These are phyloP conservation scores for Eudemis profundana DNA, from an alignment of 2,888 invertebrate species.

Conservation along the genomic window DNA sequence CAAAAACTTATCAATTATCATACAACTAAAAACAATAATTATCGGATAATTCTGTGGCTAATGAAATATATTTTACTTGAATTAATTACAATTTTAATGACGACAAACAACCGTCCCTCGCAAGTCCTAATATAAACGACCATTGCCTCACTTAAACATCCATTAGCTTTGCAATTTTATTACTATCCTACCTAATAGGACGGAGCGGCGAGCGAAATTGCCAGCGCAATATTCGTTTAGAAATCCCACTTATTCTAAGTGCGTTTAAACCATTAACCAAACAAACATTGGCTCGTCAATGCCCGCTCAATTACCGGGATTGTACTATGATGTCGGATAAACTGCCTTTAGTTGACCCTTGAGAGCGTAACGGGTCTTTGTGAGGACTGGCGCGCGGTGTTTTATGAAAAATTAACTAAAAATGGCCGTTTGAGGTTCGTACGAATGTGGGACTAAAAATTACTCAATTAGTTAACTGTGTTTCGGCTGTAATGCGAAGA, in stretches of 20 bases:
- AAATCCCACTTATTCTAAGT: conserved; percentile 43
- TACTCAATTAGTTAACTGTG: not conserved
- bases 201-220: conserved; percentile 29
- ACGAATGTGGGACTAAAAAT: not conserved
- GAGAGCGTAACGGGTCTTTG: conserved; percentile 15
- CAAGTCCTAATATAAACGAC: conserved; percentile 21
- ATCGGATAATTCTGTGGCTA: no score
- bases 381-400: conserved; percentile 13
- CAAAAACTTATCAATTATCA: no score
- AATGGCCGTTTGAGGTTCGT: not conserved
- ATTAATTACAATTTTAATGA: conserved; percentile 2
- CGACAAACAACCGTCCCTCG: conserved; percentile 1
- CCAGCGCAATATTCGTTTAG: conserved; percentile 42
- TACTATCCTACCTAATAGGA: conserved; percentile 36
- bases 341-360: conserved; percentile 36
- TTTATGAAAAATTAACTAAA: conserved; percentile 9
- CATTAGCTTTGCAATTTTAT: conserved; percentile 40
- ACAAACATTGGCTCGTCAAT: conserved; percentile 45
- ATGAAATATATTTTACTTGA: not conserved
- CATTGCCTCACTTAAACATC: conserved; percentile 31
- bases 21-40: no score
- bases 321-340: conserved; percentile 44
- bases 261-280: conserved; percentile 42
- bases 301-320: conserved; percentile 48
- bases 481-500: not conserved